Evolutionary conservation across 2,113 vertebrate genomes (phyloP).

Genomic region (Gobius niger): DNA sequence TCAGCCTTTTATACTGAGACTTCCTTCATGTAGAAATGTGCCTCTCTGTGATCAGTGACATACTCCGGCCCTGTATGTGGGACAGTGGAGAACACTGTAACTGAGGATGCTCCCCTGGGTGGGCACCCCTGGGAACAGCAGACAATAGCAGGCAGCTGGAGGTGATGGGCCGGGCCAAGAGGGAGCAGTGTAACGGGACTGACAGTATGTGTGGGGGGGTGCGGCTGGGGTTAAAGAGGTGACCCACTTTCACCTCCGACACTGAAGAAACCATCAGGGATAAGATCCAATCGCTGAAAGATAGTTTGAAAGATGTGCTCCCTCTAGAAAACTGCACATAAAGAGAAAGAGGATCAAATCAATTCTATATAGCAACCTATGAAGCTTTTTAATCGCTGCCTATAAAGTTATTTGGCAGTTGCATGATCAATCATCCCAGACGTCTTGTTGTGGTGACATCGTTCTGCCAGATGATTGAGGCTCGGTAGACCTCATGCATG

Average conservation of each 20-base stretch:
- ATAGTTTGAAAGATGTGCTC: not conserved
- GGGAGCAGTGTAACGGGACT: conserved; percentile 47
- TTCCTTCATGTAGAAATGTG: not conserved
- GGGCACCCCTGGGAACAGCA: conserved; percentile 58
- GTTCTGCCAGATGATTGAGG: conserved; percentile 21
- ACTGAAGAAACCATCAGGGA: conserved; percentile 53
- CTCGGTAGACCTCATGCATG: conserved; percentile 27
- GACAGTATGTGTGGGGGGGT: conserved; percentile 45
- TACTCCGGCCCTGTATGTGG: conserved; percentile 7
- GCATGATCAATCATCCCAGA: not conserved
- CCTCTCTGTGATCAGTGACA: not conserved
- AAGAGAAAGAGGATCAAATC: too few relatives aligned
- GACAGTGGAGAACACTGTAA: conserved; percentile 19
- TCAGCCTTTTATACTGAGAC: too few relatives aligned
- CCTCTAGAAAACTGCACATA: not conserved
- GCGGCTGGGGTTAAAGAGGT: conserved; percentile 47
- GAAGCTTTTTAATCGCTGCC: too few relatives aligned
- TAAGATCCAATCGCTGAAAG: conserved; percentile 1
- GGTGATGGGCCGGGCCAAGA: conserved; percentile 50
- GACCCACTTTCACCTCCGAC: conserved; percentile 68
- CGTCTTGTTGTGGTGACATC: conserved; percentile 32
- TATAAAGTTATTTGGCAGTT: too few relatives aligned
- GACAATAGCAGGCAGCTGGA: conserved; percentile 67
- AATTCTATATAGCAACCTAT: too few relatives aligned
- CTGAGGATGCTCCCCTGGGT: conserved; percentile 25